These are phyloP conservation scores for Actinemys pallida DNA, from an alignment of 2,113 vertebrate genomes.

Conservation along the genomic window DNA sequence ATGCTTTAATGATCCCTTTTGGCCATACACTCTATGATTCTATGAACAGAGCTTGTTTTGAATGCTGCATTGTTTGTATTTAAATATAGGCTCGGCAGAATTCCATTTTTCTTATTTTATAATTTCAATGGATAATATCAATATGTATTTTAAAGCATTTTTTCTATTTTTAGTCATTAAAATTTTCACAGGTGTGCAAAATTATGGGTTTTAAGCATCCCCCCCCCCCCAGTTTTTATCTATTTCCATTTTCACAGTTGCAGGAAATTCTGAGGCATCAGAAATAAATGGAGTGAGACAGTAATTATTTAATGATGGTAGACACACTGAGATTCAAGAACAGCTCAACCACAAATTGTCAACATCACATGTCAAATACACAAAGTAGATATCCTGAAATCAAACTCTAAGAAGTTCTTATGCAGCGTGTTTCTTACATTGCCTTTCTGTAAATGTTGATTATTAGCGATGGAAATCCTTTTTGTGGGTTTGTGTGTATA, in stretches of 20 bases:
- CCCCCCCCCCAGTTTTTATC: background rate
- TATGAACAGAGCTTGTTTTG: fast-evolving
- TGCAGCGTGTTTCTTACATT: background rate
- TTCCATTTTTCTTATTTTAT: background rate
- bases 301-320: background rate
- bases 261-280: background rate
- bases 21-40: background rate
- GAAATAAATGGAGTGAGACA: background rate
- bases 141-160: background rate
- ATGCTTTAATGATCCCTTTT: background rate
- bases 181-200: background rate
- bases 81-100: background rate
- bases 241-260: background rate
- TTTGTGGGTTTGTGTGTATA: background rate
- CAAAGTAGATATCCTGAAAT: background rate
- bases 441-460: background rate
- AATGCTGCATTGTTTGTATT: fast-evolving
- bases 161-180: background rate
- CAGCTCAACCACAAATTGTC: background rate
- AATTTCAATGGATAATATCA: background rate
- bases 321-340: background rate
- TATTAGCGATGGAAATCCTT: background rate
- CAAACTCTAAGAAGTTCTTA: background rate
- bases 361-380: background rate
- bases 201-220: background rate